These are phyloP conservation scores for Spinibarbus caldwelli DNA, from an alignment of 2,797 vertebrate species.

Conservation along the genomic window DNA sequence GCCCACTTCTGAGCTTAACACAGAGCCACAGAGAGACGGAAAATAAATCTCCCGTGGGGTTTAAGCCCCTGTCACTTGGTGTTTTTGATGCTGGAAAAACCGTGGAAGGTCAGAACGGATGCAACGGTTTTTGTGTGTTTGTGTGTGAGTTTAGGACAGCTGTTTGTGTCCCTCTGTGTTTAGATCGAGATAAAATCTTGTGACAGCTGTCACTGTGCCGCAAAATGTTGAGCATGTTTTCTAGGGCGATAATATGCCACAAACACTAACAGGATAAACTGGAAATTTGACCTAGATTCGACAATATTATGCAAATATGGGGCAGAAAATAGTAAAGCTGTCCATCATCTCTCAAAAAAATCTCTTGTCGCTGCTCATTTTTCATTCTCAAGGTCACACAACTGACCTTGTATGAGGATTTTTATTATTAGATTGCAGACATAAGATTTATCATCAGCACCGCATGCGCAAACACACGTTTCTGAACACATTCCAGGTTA, in stretches of 20 bases:
- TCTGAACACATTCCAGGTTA: constrained; percentile 28
- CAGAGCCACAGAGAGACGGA: constrained; percentile 9
- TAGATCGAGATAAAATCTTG: neutral
- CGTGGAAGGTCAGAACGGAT: neutral
- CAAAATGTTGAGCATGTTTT: constrained; percentile 29
- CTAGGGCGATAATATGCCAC: neutral
- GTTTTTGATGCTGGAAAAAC: constrained; percentile 26
- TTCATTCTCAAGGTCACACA: constrained; percentile 51
- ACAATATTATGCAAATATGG: neutral
- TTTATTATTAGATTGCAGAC: neutral
- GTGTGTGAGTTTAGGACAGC: neutral
- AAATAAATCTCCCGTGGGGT: constrained; percentile 33
- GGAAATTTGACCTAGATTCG: constrained; percentile 6
- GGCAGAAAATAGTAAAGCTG: neutral
- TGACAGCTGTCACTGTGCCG: constrained; percentile 3
- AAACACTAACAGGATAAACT: neutral
- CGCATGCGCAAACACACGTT: neutral
- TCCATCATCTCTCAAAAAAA: neutral
- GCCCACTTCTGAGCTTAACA: neutral
- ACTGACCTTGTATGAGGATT: constrained; percentile 4
- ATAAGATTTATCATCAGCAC: neutral
- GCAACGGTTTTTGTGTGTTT: neutral
- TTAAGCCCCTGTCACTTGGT: constrained; percentile 16
- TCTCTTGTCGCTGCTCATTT: neutral
- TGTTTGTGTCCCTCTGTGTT: constrained; percentile 35